Base-by-base conservation (phyloP, 2,888 invertebrate genomes). In the Dorcus hopei region DNA sequence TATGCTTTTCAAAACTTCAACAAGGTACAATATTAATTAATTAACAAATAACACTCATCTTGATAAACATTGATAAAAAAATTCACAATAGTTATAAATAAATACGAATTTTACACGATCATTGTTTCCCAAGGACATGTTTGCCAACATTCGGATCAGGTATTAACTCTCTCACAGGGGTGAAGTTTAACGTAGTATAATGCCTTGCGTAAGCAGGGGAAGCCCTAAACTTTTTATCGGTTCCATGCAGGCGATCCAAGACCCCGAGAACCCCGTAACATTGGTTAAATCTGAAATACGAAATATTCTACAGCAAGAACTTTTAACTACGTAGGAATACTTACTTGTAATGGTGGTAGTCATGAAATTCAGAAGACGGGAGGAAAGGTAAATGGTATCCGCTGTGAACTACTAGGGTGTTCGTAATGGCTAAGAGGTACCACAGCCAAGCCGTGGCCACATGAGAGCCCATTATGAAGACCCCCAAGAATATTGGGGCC, bases 341-440 rank as follows among this genome's bases (percentile, higher is more conserved):
- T 82, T 75, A 89, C 89, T 92, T 93, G 63, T 91, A 82, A 77
- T 93, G 93, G 76, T 93, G 93, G 76, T 89, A 93, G 77, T 93
- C 93, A 72, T 93, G 93, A 0, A 90, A 89, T 76, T 93, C 92
- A 6, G 93, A 91, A 45, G 91, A 91, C 5, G 91, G 90, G 73
- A 92, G 87, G 76, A 92, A 89, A 1, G 93, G 93, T 70, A 93
- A 80, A 78, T 93, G 93, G 73, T 93, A 93, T 9, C 93, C 93
- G 47, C 89, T 90, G 76, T 93, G 93, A 7, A 91, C 87, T 72
- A 91, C 89, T 51, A 92, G 81, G 2, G 93, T 92, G 3, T 88
- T 88, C 26, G 89, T 72, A 66, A 91, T 85, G n/a, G 90, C 92
- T 59, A 92, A 71, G 1, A 86, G 83, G 72, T 90, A 88, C 92